phyloP scores from a whole-genome alignment of 1,140 invertebrate genomes.

The Cotesia typhae region DNA sequence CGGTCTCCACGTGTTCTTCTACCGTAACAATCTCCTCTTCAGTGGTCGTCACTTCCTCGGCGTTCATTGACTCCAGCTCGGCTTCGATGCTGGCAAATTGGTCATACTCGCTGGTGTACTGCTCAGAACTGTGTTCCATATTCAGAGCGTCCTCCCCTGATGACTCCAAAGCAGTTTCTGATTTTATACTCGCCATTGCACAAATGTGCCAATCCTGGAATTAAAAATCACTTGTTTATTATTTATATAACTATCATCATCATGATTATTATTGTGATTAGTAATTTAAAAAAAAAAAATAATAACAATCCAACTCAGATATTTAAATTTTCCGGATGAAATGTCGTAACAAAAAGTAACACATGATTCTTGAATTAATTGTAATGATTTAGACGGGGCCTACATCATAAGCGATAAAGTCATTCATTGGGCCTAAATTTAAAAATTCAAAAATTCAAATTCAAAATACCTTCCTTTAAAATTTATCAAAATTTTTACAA shows the following conservation, averaged over 20 bases:
- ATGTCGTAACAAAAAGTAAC: background rate
- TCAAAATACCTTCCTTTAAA: slow-evolving; percentile 19
- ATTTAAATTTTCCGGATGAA: too few relatives aligned
- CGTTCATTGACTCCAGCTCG: slow-evolving; percentile 62
- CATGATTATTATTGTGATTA: too few relatives aligned
- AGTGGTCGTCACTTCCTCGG: slow-evolving; percentile 61
- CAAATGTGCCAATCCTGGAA: too few relatives aligned
- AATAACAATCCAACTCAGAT: too few relatives aligned
- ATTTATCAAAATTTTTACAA: background rate
- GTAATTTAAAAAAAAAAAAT: too few relatives aligned
- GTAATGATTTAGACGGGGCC: slow-evolving; percentile 1
- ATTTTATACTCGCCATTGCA: slow-evolving; percentile 47
- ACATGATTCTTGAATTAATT: background rate
- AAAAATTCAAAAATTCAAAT: slow-evolving; percentile 65
- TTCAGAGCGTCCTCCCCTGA: slow-evolving; percentile 54
- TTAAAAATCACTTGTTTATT: too few relatives aligned
- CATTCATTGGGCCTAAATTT: slow-evolving; percentile 50
- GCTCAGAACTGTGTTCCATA: slow-evolving; percentile 50
- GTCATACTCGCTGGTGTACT: slow-evolving; percentile 61
- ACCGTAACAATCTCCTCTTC: slow-evolving; percentile 46
- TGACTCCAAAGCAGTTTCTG: slow-evolving; percentile 50
- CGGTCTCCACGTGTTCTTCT: slow-evolving; percentile 29
- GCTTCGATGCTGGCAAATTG: slow-evolving; percentile 61
- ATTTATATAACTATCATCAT: too few relatives aligned
- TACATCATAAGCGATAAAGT: slow-evolving; percentile 25